Conservation (phyloP, 2,113 vertebrate genomes). For the Aspiorhynchus laticeps region DNA sequence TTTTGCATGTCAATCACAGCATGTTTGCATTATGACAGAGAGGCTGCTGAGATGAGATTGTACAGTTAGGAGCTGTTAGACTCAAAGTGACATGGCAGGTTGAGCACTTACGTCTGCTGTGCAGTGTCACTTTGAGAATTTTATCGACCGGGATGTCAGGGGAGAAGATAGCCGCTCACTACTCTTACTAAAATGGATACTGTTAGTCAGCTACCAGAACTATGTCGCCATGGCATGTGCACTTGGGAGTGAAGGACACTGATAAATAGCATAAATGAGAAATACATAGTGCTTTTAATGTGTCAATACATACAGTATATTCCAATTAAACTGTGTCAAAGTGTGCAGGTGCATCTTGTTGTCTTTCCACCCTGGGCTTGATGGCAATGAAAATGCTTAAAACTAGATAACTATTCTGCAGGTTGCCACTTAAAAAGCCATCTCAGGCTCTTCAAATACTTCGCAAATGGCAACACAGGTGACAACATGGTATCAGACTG, state of each 20-base stretch:
- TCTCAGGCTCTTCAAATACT: not conserved
- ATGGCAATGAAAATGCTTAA: not conserved
- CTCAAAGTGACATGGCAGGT: conserved; percentile 74
- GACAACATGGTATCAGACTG: not conserved
- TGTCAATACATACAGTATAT: not conserved
- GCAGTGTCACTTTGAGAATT: conserved; percentile 73
- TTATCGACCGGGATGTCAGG: conserved; percentile 65
- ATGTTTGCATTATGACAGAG: conserved; percentile 52
- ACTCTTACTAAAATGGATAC: conserved; percentile 48
- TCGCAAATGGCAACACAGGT: not conserved
- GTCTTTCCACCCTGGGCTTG: not conserved
- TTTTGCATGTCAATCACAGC: conserved; percentile 36
- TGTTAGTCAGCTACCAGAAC: conserved; percentile 38
- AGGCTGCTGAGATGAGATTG: conserved; percentile 58
- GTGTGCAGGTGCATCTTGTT: not conserved
- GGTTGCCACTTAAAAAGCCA: not conserved
- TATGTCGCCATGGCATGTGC: conserved; percentile 11
- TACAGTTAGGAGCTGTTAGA: conserved; percentile 72
- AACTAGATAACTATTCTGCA: not conserved
- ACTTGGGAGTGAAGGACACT: not conserved
- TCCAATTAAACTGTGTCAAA: not conserved
- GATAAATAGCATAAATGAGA: conserved; percentile 3
- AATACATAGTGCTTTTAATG: conserved; percentile 15
- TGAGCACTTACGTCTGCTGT: conserved; percentile 65
- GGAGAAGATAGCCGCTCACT: conserved; percentile 51